Conservation (phyloP, 2,888 invertebrate genomes). For the Baronia brevicornis region DNA sequence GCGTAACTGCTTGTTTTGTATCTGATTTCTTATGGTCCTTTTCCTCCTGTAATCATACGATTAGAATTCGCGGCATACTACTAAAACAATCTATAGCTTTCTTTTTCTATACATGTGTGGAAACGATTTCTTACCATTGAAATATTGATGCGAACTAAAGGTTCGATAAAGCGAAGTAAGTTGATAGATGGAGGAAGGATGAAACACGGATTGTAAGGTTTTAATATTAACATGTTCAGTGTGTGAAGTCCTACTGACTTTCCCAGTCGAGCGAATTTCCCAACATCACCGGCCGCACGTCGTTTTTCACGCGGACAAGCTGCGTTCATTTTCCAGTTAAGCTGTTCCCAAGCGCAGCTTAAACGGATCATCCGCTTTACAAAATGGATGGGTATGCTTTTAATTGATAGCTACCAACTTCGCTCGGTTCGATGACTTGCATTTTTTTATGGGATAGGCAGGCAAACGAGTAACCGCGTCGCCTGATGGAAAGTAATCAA, state of each 20-base stretch:
- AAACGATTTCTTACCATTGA: too few relatives aligned
- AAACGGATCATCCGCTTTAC: constrained; percentile 12
- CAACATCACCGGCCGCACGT: too few relatives aligned
- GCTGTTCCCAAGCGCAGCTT: constrained; percentile 9
- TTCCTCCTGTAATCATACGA: too few relatives aligned
- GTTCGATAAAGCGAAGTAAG: not conserved
- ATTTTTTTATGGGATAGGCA: too few relatives aligned
- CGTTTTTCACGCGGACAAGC: constrained; percentile 4
- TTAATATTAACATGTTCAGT: not conserved
- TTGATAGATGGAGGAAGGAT: not conserved
- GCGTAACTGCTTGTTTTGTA: too few relatives aligned
- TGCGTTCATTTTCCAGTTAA: constrained; percentile 9
- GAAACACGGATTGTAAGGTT: not conserved
- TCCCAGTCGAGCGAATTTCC: not conserved
- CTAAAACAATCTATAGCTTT: too few relatives aligned
- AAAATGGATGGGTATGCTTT: constrained; percentile 7
- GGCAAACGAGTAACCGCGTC: too few relatives aligned
- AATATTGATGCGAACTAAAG: too few relatives aligned
- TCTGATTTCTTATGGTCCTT: too few relatives aligned
- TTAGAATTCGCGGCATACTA: too few relatives aligned
- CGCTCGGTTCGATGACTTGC: not conserved
- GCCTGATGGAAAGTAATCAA: too few relatives aligned
- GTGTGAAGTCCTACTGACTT: not conserved
- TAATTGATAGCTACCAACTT: constrained; percentile 6
- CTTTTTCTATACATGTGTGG: too few relatives aligned